A percentile compares a stretch with the other conserved stretches of the same genome.
These are phyloP conservation scores for Saccopteryx bilineata DNA, from an alignment of 2,113 vertebrate genomes.

Conservation along the genomic window DNA sequence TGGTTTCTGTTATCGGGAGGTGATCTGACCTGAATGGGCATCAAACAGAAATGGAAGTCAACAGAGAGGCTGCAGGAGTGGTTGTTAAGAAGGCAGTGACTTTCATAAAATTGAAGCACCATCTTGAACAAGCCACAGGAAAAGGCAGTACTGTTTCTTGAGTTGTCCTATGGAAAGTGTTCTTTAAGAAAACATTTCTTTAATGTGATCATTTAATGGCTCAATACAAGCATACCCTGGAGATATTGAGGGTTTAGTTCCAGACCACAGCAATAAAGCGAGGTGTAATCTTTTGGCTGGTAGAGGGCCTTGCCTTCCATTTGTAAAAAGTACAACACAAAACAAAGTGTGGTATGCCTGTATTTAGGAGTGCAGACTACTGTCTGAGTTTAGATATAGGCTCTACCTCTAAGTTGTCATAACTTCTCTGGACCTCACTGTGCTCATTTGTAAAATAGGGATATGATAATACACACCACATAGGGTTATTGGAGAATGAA, in stretches of 20 bases:
- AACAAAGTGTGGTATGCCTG: not conserved
- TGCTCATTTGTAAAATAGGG: not conserved
- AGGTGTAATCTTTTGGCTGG: not conserved
- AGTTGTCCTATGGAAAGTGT: not conserved
- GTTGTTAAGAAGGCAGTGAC: not conserved
- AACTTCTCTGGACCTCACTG: not conserved
- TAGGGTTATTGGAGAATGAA: not conserved
- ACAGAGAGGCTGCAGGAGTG: too few relatives aligned
- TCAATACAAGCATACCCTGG: not conserved
- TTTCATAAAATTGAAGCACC: not conserved
- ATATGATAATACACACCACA: not conserved
- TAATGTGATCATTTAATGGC: not conserved
- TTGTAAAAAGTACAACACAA: not conserved
- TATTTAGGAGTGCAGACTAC: not conserved
- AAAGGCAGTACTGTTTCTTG: not conserved
- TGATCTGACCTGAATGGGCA: not conserved
- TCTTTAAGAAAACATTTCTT: not conserved
- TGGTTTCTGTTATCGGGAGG: not conserved
- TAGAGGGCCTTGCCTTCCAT: not conserved
- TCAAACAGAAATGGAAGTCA: not conserved
- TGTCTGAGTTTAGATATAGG: not conserved
- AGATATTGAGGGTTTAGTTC: not conserved
- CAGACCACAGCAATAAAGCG: not conserved
- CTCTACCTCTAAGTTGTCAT: not conserved
- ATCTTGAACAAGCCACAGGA: not conserved